These are phyloP conservation scores for Arctia plantaginis DNA, from an alignment of 2,888 invertebrate species.

Conservation along the genomic window DNA sequence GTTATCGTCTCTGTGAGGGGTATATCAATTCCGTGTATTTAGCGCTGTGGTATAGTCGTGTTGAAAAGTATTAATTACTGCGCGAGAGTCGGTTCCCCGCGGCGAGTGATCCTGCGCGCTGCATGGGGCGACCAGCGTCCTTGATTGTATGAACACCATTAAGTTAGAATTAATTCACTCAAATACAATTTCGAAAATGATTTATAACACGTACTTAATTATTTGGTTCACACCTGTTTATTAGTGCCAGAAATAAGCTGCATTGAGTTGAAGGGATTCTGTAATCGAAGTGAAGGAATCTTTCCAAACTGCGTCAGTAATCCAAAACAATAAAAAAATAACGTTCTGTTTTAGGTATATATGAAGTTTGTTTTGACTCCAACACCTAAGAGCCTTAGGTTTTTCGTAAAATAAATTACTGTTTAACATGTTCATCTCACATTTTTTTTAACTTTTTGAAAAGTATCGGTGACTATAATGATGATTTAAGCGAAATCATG, in stretches of 20 bases:
- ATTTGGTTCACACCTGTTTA: constrained; percentile 47
- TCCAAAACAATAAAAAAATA: neutral
- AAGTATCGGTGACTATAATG: too few relatives aligned
- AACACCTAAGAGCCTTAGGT: too few relatives aligned
- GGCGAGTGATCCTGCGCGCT: constrained; percentile 64
- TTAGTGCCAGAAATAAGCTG: constrained; percentile 6
- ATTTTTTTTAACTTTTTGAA: too few relatives aligned
- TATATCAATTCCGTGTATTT: constrained; percentile 58
- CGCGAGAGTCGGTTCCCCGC: constrained; percentile 65
- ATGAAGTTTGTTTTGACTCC: too few relatives aligned
- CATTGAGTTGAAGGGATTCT: neutral
- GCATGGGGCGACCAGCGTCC: constrained; percentile 64
- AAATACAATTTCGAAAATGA: constrained; percentile 23
- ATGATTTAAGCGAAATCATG: too few relatives aligned
- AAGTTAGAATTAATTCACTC: constrained; percentile 22
- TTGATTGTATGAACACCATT: constrained; percentile 58
- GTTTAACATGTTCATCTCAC: too few relatives aligned
- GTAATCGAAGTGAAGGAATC: neutral
- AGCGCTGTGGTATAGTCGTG: constrained; percentile 57
- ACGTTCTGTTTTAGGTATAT: neutral
- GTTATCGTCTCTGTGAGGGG: constrained; percentile 68
- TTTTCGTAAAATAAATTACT: too few relatives aligned
- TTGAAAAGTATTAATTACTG: constrained; percentile 73
- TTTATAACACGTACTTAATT: constrained; percentile 30
- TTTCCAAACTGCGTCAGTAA: neutral